Conservation (phyloP, 1,140 invertebrate species). For the Pogonomyrmex barbatus region DNA sequence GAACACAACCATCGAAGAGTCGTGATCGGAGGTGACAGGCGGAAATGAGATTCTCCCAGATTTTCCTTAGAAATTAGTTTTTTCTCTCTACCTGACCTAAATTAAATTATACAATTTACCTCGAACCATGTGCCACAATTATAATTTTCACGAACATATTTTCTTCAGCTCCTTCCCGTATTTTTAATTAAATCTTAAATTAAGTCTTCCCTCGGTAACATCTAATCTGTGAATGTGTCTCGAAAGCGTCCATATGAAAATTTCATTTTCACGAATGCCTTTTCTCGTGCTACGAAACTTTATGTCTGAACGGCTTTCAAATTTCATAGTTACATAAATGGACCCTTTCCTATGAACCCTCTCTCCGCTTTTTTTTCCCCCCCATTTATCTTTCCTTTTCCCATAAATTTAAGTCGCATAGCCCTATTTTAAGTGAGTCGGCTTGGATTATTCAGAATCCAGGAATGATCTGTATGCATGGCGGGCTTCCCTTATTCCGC, state of each 20-base stretch:
- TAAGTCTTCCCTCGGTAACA: neutral
- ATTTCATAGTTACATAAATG: conserved; percentile 14
- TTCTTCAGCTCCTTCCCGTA: neutral
- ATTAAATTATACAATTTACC: conserved; percentile 3
- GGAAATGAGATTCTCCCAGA: conserved; percentile 33
- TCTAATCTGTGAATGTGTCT: neutral
- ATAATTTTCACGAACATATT: conserved; percentile 1
- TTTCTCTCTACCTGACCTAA: neutral
- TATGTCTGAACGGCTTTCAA: neutral
- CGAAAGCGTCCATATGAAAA: neutral
- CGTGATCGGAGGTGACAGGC: conserved; percentile 43
- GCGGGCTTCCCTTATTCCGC: conserved; percentile 32
- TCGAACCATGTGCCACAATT: neutral
- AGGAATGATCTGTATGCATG: conserved; percentile 36
- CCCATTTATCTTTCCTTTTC: neutral
- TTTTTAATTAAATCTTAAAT: conserved; percentile 43
- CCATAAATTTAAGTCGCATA: conserved; percentile 27
- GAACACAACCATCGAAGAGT: conserved; percentile 40
- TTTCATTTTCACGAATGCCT: neutral
- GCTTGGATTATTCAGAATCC: conserved; percentile 42
- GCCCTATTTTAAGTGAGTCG: neutral
- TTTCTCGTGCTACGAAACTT: neutral
- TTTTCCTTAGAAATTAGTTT: conserved; percentile 49
- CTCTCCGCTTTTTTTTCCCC: neutral
- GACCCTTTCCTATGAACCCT: neutral